phyloP scores from a whole-genome alignment of 2,888 invertebrate species.

The Eristalis intricaria region DNA sequence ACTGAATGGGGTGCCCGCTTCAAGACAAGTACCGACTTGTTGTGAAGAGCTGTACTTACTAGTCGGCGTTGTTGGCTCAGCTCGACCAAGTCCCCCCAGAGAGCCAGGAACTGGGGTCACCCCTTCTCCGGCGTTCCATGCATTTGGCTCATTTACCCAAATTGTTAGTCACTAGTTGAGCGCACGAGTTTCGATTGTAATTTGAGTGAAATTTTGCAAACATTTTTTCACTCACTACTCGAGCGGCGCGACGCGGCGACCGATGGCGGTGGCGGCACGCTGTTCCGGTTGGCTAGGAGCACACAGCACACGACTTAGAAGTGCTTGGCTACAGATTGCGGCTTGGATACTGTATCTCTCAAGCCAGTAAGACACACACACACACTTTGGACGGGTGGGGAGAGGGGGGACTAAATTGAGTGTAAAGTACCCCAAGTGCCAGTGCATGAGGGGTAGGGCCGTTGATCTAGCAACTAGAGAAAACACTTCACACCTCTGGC shows the following conservation, averaged over 20 bases:
- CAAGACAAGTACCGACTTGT: constrained; percentile 45
- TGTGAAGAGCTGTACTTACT: constrained; percentile 3
- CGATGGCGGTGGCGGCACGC: background rate
- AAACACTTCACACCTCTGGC: background rate
- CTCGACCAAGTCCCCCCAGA: constrained; percentile 24
- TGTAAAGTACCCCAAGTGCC: constrained; percentile 14
- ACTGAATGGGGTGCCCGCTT: constrained; percentile 59
- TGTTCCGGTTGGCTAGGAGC: constrained; percentile 50
- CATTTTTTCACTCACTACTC: background rate
- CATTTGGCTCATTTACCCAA: background rate
- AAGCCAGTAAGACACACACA: background rate
- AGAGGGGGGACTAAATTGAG: constrained; percentile 19
- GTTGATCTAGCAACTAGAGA: background rate
- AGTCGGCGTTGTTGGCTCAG: constrained; percentile 7
- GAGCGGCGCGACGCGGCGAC: too few species aligned
- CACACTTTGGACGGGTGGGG: too few species aligned
- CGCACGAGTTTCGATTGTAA: background rate
- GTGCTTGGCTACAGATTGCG: background rate
- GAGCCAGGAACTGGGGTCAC: constrained; percentile 33
- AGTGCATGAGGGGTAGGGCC: background rate
- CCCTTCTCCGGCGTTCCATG: constrained; percentile 29
- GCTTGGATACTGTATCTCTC: background rate
- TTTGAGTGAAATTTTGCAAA: constrained; percentile 35
- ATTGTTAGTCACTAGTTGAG: background rate
- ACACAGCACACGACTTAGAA: background rate